Base-by-base conservation (phyloP, 2,888 invertebrate genomes). In the Tortricodes alternella region DNA sequence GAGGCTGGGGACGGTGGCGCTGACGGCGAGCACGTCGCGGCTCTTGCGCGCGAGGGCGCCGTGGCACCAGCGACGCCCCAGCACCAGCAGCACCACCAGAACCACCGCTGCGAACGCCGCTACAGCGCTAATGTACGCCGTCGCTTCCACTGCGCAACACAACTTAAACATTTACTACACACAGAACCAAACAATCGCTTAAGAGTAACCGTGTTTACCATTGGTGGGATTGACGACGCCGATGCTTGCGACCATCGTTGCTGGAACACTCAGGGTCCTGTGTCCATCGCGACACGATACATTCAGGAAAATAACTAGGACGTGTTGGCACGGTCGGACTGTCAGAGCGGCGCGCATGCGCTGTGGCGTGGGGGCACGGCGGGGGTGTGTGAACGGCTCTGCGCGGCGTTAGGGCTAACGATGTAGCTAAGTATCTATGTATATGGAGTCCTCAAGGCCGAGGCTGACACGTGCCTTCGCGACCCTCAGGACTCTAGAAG, bases 111-210 rank as follows among this genome's bases (percentile, higher is more conserved):
- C 94, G 77, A 97, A 94, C 62, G 95, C 96, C 62, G 95, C 96
- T 71, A 97, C 94, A 62, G 96, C 96, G 74, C 96, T 97, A 80
- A 98, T 92, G 80, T 97, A 95, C 77, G 96, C 96, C 72, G 96
- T 95, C 72, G 97, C 96, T 92, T 97, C 97, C 84, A 94, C 93
- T 83, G 94, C 90, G 85, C 93, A 65, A 71, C 62, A 70, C 52
- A 63, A 62, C 57, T 46, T 49, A 37, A 18, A 21, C 24, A 34
- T 29, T 29, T 16, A 37, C 13, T 2, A 16, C 13, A 38, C 21
- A 34, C 60, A 58, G 58, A 48, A 51, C 34, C 51, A 39, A 27
- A 62, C 60, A 53, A 52, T 21, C 52, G 37, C 52, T 52, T 29
- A 27, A 35, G 19, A 39, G 53, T 46, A 64, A 59, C 57, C 51